A percentile compares a stretch with the other conserved stretches of the same genome.
Conservation (phyloP, 2,113 vertebrate species). For the Gasterosteus aculeatus region DNA sequence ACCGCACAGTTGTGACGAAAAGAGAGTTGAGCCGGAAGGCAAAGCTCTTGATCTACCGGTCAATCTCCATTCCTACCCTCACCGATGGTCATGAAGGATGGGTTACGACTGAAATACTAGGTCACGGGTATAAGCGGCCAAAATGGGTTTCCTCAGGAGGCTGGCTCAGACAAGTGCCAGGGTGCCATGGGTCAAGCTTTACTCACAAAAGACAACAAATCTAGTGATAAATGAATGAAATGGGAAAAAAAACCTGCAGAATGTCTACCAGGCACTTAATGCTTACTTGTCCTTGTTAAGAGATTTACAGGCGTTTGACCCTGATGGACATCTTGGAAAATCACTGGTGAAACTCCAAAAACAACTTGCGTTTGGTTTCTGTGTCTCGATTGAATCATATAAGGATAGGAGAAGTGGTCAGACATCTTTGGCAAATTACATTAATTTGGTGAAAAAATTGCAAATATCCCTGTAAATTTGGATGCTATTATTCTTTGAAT, state of each 20-base stretch:
- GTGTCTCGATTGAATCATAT: neutral
- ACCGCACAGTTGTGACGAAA: too few relatives aligned
- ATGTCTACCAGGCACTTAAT: neutral
- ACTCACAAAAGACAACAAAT: neutral
- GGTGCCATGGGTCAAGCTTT: neutral
- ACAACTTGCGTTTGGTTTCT: neutral
- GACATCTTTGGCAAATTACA: too few relatives aligned
- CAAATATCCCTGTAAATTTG: neutral
- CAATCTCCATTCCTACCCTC: too few relatives aligned
- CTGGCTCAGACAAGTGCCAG: neutral
- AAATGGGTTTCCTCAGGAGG: too few relatives aligned
- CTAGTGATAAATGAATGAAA: slow-evolving; percentile 2
- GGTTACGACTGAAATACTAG: too few relatives aligned
- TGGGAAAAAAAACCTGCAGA: neutral
- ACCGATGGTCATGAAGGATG: too few relatives aligned
- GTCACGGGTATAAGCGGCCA: too few relatives aligned
- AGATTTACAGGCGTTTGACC: neutral
- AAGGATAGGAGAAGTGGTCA: neutral
- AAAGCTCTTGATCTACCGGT: too few relatives aligned
- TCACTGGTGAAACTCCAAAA: neutral
- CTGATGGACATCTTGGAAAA: neutral
- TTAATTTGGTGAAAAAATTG: neutral
- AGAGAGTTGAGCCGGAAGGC: too few relatives aligned
- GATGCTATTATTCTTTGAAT: neutral
- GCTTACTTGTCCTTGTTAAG: neutral